Evolutionary conservation across 2,113 vertebrate species (phyloP), one percentile per base, ranked within the genome.

Genomic region (Oryzias curvinotus): DNA sequence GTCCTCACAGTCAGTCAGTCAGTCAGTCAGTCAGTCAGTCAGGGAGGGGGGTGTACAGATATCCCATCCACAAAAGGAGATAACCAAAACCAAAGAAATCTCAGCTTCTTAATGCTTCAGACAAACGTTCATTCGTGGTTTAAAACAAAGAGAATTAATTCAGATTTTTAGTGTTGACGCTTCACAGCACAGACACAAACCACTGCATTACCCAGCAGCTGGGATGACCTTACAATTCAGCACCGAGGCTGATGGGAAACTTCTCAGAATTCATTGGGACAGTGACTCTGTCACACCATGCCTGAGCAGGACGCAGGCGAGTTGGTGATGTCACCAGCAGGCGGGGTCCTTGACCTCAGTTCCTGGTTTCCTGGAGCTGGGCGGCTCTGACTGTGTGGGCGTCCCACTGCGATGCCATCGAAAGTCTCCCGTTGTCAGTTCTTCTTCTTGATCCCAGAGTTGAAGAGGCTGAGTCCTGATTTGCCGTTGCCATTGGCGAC

Each of bases 401-500:
- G 36, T 36, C 8, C 36, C 36, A 36, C 36, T 36, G 36, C 12
- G 36, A 12, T 12, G 36, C 2, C 10, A 2, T 36, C 10, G 10
- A 8, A 36, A 8, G 36, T 36, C 8, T 36, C 8, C 36, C 12
- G 15, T 45, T 25, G 12, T 3, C 81, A 88, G 85, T 72, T 84
- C 68, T 93, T 90, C 70, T 93, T 93, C 87, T 95, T 95, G 72
- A 71, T 62, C 48, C 85, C 90, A 0, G 88, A 80, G 48, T 88
- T 96, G 71, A 97, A 95, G 30, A 96, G 81, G 73, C 78, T 96
- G 75, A 96, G 89, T 49, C 93, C 90, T 0, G 91, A 70, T 66
- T 65, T 76, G 60, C 84, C 68, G 17, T 71, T 85, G 0, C 92
- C 52, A 88, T 88, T 88, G 30, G 51, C 57, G 50, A 71, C 1